phyloP scores from a whole-genome alignment of 2,797 vertebrate genomes.

The Dicrostonyx torquatus region DNA sequence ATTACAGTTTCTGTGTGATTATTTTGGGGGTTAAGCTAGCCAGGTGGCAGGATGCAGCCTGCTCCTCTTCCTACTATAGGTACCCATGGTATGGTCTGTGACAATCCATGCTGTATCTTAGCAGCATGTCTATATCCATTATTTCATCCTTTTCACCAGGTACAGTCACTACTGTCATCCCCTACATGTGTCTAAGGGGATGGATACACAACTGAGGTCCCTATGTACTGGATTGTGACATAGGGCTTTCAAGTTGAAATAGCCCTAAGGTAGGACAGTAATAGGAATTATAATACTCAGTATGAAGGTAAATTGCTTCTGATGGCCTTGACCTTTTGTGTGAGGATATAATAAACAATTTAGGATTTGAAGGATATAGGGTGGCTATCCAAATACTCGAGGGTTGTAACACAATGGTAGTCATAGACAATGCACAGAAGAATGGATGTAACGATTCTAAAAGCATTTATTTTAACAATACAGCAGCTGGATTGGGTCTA shows the following conservation, averaged over 20 bases:
- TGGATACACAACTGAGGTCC: background rate
- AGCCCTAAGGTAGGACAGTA: background rate
- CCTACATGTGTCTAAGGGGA: background rate
- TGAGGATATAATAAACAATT: background rate
- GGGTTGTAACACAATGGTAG: background rate
- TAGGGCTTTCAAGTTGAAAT: background rate
- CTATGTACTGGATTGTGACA: background rate
- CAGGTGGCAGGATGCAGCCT: too few species aligned
- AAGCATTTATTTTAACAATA: slow-evolving; percentile 2
- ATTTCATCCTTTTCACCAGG: background rate
- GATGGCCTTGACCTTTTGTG: background rate
- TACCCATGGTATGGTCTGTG: too few species aligned
- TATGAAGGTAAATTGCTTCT: background rate
- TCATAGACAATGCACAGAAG: background rate
- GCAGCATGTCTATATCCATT: background rate
- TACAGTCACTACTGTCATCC: background rate
- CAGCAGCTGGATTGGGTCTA: background rate
- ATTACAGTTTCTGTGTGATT: too few species aligned
- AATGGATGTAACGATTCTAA: background rate
- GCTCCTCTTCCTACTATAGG: too few species aligned
- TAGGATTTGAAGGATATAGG: background rate
- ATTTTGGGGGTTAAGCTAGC: too few species aligned
- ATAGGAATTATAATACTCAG: background rate
- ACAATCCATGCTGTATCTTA: background rate
- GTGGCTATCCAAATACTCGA: background rate